Base-by-base conservation (phyloP, 1,140 invertebrate genomes). In the Harlomillsia oculata region DNA sequence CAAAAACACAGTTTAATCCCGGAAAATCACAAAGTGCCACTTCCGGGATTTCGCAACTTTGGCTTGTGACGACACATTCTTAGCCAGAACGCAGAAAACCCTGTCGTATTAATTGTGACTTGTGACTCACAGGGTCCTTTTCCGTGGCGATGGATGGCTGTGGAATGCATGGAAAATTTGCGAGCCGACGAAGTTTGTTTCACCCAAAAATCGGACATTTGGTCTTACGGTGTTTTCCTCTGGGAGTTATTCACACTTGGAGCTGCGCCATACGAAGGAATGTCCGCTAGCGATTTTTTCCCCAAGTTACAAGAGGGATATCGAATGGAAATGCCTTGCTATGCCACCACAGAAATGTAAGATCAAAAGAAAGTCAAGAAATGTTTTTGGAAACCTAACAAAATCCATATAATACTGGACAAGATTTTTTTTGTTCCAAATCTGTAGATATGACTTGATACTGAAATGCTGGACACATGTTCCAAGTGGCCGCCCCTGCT, bases 141-240 rank as follows among this genome's bases (percentile, higher is more conserved):
- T 44, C 37, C 51, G 13, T 53, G 51, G 51, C 36, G 51, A 4
- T 53, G 36, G 36, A 41, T 53, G 37, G 37, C 51, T 6, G 14
- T 44, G 9, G 51, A 53, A 21, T 41, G 37, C 5, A 36, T 53
- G 34, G 48, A 50, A 14, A 13, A 36, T 16, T 32, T 48, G 13
- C n/a, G n/a, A n/a, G 6, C 30, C 6, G 37, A 41, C n/a, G 51
- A 53, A 43, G 11, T 53, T 25, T 20, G 30, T 21, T 53, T 53
- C 39, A 43, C 51, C 0, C 13, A 29, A 53, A 29, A 41, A 2
- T 53, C 51, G 23, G 51, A 53, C 16, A 25, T 53, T 8, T 53
- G 51, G 51, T 18, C 37, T 20, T 53, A 2, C 14, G 51, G 51
- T 23, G 51, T 53, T 0, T 41, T 40, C 16, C 2, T 53, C 4